Evolutionary conservation across 2,888 invertebrate species (phyloP), one percentile per base, ranked within the genome.

Genomic region (Calameuta pallipes): DNA sequence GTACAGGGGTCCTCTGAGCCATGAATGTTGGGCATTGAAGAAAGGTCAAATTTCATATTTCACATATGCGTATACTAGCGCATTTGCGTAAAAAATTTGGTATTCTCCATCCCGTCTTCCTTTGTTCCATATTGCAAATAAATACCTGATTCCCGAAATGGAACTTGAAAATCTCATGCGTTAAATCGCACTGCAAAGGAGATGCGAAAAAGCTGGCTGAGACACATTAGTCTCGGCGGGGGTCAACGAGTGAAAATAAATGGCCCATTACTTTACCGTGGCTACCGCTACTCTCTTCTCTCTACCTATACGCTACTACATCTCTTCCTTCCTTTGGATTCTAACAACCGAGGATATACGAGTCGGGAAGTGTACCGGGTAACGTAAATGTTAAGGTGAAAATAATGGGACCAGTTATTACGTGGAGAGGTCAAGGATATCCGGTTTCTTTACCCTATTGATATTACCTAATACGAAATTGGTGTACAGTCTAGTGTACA

Each of bases 221-320:
- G 86, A 86, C 85, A 85, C 86, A 86, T 86, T 86, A 86, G 86
- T 85, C 86, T 84, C 84, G 82, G 83, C 79, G 82, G 85, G 85
- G 86, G 85, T 85, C 87, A 87, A 86, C 86, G 85, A 86, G 86
- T 85, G 86, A 86, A 86, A 86, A 86, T 86, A 86, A 86, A 86
- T 86, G 86, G 86, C 81, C 85, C 87, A 86, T 86, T 86, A 86
- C 84, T 81, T 83, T 83, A 78, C 81, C 74, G 75, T 23, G 56
- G 56, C 56, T 56, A 56, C 56, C 23, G 56, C 56, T 56, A 56
- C 56, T 56, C 56, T 56, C 56, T 3, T 56, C 56, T 56, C 23
- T 56, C 56, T 23, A 56, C 56, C 56, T 56, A 56, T 56, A 56
- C 56, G 2, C 56, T 3, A 9, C 56, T 56, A 56, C 56, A 23